Evolutionary conservation across 1,140 invertebrate genomes (phyloP), one percentile per base, ranked within the genome.

Genomic region (Euwallacea fornicatus): DNA sequence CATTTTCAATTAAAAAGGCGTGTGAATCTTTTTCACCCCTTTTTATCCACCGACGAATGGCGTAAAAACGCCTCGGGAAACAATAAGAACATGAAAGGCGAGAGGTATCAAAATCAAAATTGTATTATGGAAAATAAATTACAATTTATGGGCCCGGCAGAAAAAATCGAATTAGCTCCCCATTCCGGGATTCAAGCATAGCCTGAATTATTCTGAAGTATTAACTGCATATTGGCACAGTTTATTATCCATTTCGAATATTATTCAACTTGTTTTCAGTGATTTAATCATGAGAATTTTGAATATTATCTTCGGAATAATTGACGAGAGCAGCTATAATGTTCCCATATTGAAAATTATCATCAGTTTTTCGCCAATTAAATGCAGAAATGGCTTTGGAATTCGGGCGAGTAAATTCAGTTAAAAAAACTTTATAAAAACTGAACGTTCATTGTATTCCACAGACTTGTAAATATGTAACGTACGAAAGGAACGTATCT

Each of bases 1-100:
- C 13, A 10, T 50, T 50, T 56, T 56, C 54, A 56, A 11, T 56
- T 56, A 56, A 56, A 21, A 50, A 50, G n/a, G n/a, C 8, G 54
- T 15, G 54, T 56, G 54, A 13, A 56, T 15, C 54, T 16, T 13
- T 56, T 56, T 13, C 8, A 56, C 54, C 54, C 54, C 54, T 56
- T 56, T 56, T 56, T 13, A 13, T 21, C 16, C 10, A n/a, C n/a
- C 8, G 54, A 15, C 16, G 54, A 56, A 56, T 56, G n/a, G 15
- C 16, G 54, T 16, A 56, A 56, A 56, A 56, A 21, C 10, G 11
- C 54, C 54, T 16, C 15, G 54, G 54, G 15, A 56, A 56, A 50
- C 47, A 50, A 50, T 16, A 56, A 56, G 16, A 56, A 16, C 16
- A 15, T 56, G 16, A 11, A 16, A 13, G n/a, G 54, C 21, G 15